Evolutionary conservation across 2,888 invertebrate genomes (phyloP).

Genomic region (Celastrina argiolus): DNA sequence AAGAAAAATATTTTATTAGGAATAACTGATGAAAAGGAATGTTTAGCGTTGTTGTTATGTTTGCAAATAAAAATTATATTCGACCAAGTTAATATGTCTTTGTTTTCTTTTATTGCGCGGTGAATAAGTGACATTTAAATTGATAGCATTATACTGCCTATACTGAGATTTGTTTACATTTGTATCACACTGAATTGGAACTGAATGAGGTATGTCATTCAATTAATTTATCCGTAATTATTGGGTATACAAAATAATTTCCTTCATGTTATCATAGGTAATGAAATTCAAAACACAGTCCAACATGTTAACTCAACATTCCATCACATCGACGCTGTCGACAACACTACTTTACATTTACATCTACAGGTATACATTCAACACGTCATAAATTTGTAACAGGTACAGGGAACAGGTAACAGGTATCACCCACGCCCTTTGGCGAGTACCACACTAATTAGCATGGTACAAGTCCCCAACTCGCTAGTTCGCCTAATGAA

Average conservation of each 20-base stretch:
- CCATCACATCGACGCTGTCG: constrained; percentile 1
- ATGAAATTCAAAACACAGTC: neutral
- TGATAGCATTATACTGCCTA: no score
- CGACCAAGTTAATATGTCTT: no score
- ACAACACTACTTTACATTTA: neutral
- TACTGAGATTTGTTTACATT: no score
- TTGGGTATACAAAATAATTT: neutral
- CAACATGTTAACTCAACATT: neutral
- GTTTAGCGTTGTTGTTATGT: neutral
- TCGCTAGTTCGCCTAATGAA: constrained; percentile 58
- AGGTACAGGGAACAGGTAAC: constrained; percentile 32
- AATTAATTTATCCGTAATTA: no score
- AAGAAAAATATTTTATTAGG: neutral
- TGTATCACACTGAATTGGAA: no score
- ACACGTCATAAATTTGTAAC: constrained; percentile 46
- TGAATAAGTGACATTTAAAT: no score
- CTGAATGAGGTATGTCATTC: no score
- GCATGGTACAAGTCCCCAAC: constrained; percentile 44
- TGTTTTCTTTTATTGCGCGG: no score
- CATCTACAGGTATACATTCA: constrained; percentile 12
- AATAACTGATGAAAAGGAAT: neutral
- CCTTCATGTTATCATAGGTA: neutral
- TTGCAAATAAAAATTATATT: no score
- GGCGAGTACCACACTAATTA: constrained; percentile 54
- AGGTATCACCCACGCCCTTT: constrained; percentile 46